phyloP scores from a whole-genome alignment of 2,797 vertebrate genomes.

The Cyclura pinguis region DNA sequence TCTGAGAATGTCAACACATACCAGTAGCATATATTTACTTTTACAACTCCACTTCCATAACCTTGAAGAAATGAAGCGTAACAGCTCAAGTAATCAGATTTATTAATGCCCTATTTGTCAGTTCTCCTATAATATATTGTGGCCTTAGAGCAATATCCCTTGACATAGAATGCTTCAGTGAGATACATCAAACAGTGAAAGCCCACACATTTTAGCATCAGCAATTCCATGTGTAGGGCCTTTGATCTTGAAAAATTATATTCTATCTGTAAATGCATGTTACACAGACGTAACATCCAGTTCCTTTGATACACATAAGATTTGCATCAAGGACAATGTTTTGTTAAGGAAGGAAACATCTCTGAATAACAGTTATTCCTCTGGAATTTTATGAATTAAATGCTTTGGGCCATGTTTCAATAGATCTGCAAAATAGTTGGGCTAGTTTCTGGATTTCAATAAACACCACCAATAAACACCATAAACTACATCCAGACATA shows the following conservation, averaged over 20 bases:
- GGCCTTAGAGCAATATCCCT: neutral
- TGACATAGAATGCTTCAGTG: neutral
- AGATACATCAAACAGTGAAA: neutral
- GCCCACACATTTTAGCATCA: neutral
- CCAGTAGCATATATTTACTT: neutral
- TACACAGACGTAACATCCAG: neutral
- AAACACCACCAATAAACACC: neutral
- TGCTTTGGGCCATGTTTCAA: neutral
- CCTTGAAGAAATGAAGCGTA: neutral
- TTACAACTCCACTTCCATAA: neutral
- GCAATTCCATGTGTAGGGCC: neutral
- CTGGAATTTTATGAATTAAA: neutral
- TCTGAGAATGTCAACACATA: neutral
- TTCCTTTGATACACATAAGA: neutral
- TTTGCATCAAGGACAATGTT: neutral
- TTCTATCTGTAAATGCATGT: neutral
- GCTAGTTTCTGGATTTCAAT: neutral
- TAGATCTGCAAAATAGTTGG: neutral
- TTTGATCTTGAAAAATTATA: neutral
- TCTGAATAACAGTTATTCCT: neutral
- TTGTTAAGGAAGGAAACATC: neutral
- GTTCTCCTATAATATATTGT: neutral
- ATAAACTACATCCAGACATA: neutral
- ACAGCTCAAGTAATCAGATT: constrained; percentile 12
- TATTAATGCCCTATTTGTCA: neutral